Percentiles rank a stretch among this genome's conserved stretches.
Evolutionary conservation across 2,113 vertebrate genomes (phyloP).

Genomic region (Lasiurus cinereus): DNA sequence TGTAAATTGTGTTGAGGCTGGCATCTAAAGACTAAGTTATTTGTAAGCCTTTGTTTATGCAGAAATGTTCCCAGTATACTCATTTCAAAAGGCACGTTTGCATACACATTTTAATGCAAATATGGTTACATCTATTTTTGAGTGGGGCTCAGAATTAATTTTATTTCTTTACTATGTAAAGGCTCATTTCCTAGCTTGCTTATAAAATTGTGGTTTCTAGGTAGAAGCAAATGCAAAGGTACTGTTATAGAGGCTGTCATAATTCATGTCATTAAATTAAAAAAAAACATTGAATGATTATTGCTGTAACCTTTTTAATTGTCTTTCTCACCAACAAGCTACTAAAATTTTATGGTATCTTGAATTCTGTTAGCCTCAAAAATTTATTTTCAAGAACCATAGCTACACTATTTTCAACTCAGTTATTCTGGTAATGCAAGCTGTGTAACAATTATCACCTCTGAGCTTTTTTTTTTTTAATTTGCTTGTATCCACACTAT

Average conservation of each 20-base stretch:
- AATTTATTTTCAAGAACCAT: neutral
- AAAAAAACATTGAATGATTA: constrained; percentile 46
- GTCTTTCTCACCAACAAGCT: constrained; percentile 67
- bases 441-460: neutral
- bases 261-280: constrained; percentile 52
- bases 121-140: constrained; percentile 15
- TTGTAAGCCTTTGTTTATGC: neutral
- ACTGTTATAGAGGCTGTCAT: neutral
- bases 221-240: constrained; percentile 31
- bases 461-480: neutral
- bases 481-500: neutral
- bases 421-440: neutral
- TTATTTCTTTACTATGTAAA: constrained; percentile 62
- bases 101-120: constrained; percentile 37
- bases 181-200: constrained; percentile 60
- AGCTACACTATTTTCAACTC: constrained; percentile 40
- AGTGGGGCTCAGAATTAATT: constrained; percentile 34
- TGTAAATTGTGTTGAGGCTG: neutral
- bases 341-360: constrained; percentile 70
- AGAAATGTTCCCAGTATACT: neutral
- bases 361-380: constrained; percentile 68
- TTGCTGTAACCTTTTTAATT: neutral
- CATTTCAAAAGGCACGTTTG: neutral
- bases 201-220: constrained; percentile 18
- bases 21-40: constrained; percentile 21